Percentiles rank a stretch among this genome's conserved stretches.
Conservation (phyloP, 92 coral and sea anemone species). For the Virgularia gustaviana region DNA sequence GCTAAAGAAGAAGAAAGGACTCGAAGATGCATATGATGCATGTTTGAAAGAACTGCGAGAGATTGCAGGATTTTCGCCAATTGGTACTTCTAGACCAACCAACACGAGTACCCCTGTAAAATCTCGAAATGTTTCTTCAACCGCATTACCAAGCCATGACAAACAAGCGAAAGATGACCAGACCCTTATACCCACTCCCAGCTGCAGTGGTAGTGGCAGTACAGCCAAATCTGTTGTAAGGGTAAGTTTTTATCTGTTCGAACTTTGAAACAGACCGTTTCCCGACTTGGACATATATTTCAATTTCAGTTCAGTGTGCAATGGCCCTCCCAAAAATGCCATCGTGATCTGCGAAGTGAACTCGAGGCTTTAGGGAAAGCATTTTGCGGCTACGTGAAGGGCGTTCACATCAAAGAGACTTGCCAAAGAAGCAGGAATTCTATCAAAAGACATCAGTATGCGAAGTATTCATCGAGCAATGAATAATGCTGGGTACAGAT, state of each 20-base stretch:
- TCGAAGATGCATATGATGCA: background rate
- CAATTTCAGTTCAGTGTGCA: background rate
- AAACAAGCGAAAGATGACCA: background rate
- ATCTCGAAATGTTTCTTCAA: background rate
- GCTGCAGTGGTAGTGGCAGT: background rate
- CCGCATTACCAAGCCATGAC: background rate
- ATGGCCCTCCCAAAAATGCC: slow-evolving; percentile 10
- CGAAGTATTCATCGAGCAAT: slow-evolving; percentile 7
- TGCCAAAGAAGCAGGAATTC: background rate
- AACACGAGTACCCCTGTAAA: background rate
- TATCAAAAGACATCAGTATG: background rate
- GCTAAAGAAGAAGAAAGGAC: slow-evolving; percentile 1
- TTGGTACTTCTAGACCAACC: background rate
- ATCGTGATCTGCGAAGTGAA: background rate
- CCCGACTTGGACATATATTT: background rate
- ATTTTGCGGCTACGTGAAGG: slow-evolving; percentile 5
- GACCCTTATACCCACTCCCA: background rate
- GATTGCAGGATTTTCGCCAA: background rate
- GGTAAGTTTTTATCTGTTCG: background rate
- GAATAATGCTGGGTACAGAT: background rate
- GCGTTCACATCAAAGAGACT: slow-evolving; percentile 8
- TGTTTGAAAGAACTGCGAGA: slow-evolving; percentile 1
- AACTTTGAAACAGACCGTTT: background rate
- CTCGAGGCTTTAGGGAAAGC: slow-evolving; percentile 8
- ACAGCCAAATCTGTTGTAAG: background rate